Conservation (phyloP, 1,140 invertebrate genomes). For the Rhagoletis zephyria region DNA sequence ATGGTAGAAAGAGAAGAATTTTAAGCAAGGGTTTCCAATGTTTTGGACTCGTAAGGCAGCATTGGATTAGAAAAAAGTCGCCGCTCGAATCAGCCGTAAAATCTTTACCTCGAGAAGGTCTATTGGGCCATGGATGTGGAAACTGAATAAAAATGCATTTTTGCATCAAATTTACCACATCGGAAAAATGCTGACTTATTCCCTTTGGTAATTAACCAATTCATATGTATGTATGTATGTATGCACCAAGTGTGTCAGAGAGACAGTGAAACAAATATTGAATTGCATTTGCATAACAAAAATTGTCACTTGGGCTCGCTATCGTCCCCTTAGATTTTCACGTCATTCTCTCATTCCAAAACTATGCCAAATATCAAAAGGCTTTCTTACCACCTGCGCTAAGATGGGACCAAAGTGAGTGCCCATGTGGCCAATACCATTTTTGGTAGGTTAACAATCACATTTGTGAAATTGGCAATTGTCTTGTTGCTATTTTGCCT, state of each 20-base stretch:
- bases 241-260: neutral
- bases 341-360: neutral
- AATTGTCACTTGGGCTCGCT: neutral
- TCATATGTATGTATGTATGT: too few species aligned
- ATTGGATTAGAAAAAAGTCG: too few species aligned
- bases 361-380: neutral
- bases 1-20: too few species aligned
- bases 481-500: neutral
- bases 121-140: too few species aligned
- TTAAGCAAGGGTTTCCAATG: too few species aligned
- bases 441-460: slow-evolving; percentile 3
- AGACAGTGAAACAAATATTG: neutral
- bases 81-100: too few species aligned
- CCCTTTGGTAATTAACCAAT: too few species aligned
- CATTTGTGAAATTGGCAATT: slow-evolving; percentile 47
- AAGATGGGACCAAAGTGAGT: neutral
- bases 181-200: too few species aligned
- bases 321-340: neutral
- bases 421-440: slow-evolving; percentile 32
- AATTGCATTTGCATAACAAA: slow-evolving; percentile 30
- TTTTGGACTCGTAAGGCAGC: too few species aligned
- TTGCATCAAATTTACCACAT: too few species aligned
- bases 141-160: too few species aligned
- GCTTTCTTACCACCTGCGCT: slow-evolving; percentile 19
- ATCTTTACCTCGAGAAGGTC: too few species aligned